These are phyloP conservation scores for Rhopilema esculentum DNA, from an alignment of 30 jellyfish, hydroid and myxozoan genomes.

Conservation along the genomic window DNA sequence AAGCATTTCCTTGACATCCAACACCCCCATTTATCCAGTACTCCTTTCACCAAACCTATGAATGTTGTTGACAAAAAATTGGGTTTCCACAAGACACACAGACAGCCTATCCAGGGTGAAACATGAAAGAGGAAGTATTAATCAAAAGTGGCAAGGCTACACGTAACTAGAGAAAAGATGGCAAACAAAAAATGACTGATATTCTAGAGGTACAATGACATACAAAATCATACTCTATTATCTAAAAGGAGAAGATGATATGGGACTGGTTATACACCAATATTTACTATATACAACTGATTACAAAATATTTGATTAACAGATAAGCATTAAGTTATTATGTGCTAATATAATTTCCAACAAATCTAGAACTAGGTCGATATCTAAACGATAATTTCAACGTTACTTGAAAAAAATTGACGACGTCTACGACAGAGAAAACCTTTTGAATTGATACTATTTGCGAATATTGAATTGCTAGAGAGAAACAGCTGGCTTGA, in stretches of 20 bases:
- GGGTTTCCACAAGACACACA: too few relatives aligned
- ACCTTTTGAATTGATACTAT: too few relatives aligned
- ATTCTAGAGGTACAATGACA: background rate
- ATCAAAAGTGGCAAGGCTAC: background rate
- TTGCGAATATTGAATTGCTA: too few relatives aligned
- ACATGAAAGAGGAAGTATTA: too few relatives aligned
- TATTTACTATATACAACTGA: background rate
- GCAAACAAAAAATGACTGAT: background rate
- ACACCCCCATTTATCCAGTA: too few relatives aligned
- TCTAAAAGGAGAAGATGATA: background rate
- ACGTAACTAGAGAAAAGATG: background rate
- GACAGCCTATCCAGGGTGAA: too few relatives aligned
- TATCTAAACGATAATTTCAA: background rate
- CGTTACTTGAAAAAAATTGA: background rate
- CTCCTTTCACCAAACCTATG: too few relatives aligned
- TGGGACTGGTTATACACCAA: background rate
- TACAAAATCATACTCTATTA: background rate
- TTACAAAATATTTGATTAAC: too few relatives aligned
- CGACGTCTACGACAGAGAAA: too few relatives aligned
- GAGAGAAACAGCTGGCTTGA: too few relatives aligned
- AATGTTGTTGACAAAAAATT: too few relatives aligned
- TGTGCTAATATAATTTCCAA: background rate
- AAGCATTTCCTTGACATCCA: too few relatives aligned
- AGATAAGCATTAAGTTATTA: background rate
- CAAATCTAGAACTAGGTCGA: background rate